Evolutionary conservation across 2,888 invertebrate species (phyloP).

Genomic region (Neoitamus cyanurus): DNA sequence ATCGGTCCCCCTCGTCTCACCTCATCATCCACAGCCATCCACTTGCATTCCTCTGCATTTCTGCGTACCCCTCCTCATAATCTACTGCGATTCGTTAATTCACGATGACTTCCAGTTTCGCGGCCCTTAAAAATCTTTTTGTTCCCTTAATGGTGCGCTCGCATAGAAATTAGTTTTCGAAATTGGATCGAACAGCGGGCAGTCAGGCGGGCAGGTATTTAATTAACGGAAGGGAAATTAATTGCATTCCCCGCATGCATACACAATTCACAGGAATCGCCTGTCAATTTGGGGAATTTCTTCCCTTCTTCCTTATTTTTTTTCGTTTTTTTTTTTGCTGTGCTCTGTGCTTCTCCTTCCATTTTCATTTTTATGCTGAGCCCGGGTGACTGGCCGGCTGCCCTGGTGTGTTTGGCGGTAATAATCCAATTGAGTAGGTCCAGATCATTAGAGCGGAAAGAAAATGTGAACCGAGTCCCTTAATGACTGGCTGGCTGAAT

Average conservation of each 20-base stretch:
- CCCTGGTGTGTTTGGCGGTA: not conserved
- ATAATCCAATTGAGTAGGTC: not conserved
- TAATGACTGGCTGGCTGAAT: not conserved
- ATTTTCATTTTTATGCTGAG: not conserved
- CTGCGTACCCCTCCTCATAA: not conserved
- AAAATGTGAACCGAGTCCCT: not conserved
- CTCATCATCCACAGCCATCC: not conserved
- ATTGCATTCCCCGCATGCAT: slow-evolving; percentile 1
- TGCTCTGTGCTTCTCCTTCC: not conserved
- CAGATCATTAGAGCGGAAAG: slow-evolving; percentile 5
- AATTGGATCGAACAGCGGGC: slow-evolving; percentile 1
- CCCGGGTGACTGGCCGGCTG: not conserved
- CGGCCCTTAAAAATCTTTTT: not conserved
- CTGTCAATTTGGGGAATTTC: slow-evolving; percentile 1
- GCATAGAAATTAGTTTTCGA: not conserved
- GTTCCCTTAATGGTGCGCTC: not conserved
- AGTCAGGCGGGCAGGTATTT: not conserved
- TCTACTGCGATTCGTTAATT: not conserved
- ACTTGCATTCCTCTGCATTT: not conserved
- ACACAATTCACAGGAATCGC: not conserved
- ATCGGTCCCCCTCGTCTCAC: not conserved
- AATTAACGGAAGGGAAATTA: not conserved
- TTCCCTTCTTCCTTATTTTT: not conserved
- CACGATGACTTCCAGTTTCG: not conserved
- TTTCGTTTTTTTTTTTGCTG: not conserved